Evolutionary conservation across 2,888 invertebrate genomes (phyloP), one percentile per base, ranked within the genome.

Genomic region (Baccha elongata): DNA sequence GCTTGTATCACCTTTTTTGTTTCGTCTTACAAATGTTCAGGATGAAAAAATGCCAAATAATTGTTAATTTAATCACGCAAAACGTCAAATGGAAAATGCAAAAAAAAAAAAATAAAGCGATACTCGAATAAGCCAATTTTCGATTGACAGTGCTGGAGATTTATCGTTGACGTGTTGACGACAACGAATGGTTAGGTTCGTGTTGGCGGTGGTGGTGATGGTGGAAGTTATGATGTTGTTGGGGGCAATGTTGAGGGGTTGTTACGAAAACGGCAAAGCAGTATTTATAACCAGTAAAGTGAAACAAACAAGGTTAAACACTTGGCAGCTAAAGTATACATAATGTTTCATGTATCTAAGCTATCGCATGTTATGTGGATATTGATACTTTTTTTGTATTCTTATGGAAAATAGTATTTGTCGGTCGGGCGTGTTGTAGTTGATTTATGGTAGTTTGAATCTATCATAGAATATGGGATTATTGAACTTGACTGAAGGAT

Each of bases 51-150:
- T 52, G 46, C 32, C 52, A 74, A 80, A 69, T 55, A 80, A 64
- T 80, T 80, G 74, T 58, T 53, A 74, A 64, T 55, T 64, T 58
- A 65, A 69, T 68, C 80, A 80, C 74, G 80, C 68, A 17, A 62
- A n/a, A 74, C 58, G 37, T 74, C 37, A 52, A 64, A 11, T 46
- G 17, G 13, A 55, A 53, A 46, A 19, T 17, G 26, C 19, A 29
- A 19, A 37, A n/a, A 7, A 35, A 23, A 42, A 44, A n/a, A 40
- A 21, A 50, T 35, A 53, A 8, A 2, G 6, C 1, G 0, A 2
- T 11, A 11, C 10, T 7, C 23, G 58, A 65, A 10, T 29, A 60
- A 67, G 29, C 62, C 62, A 64, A 74, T 42, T 50, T 60, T 69
- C 64, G 68, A 74, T 74, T 74, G 80, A 58, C 74, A 69, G 53